Evolutionary conservation across 2,888 invertebrate genomes (phyloP), one percentile per base, ranked within the genome.

Genomic region (Oegoconia quadripuncta): DNA sequence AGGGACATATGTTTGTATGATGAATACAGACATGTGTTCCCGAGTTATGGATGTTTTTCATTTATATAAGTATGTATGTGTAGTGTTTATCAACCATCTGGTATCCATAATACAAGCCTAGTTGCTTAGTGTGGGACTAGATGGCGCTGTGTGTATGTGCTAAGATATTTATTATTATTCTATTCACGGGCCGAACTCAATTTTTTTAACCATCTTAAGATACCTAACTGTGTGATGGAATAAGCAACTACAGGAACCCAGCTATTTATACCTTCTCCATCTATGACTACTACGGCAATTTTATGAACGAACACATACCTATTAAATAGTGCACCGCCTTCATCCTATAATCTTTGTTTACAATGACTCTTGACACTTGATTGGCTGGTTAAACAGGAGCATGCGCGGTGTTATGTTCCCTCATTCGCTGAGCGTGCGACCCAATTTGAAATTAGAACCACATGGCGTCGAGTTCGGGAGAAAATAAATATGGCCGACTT

Each of bases 371-470:
- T 20, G 30, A 2, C 29, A 16, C 25, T 22, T 30, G 34, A 39
- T 39, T 39, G 39, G 39, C 39, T 34, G 25, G n/a, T n/a, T n/a
- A n/a, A n/a, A n/a, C 15, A 1, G 15, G 32, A 15, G 33, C 33
- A 34, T 34, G 33, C 25, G 26, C 34, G 16, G 11, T 25, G 13
- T 8, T 4, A 11, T 15, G 13, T 23, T 20, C 31, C 30, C 30
- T 20, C 41, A 41, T 37, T 41, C 37, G 41, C 30, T 25, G 31
- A 26, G n/a, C n/a, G n/a, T 6, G 28, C 35, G 41, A 41, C 41
- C 41, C 27, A 37, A 41, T 34, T 41, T 34, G 41, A 41, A 41
- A 41, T 41, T 34, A 34, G 37, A 41, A 41, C 41, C 34, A 34
- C 28, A 18, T 41, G 41, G 13, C 4, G 14, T 12, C 14, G 35